Evolutionary conservation across 2,113 vertebrate genomes (phyloP).

Genomic region (Perognathus longimembris): DNA sequence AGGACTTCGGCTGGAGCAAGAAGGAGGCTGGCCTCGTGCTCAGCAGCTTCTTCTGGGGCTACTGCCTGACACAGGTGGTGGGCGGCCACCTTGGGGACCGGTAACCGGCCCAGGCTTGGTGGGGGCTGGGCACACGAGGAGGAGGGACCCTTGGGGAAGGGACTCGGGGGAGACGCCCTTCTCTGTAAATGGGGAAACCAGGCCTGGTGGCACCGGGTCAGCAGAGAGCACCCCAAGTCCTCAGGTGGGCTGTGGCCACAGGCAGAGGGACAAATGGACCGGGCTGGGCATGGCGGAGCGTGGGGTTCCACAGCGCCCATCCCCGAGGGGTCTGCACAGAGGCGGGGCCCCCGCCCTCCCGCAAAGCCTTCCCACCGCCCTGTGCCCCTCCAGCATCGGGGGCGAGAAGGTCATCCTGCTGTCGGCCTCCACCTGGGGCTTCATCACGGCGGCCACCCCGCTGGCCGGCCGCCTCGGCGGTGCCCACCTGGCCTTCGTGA

Average conservation of each 20-base stretch:
- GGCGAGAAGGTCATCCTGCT: slow-evolving; percentile 96
- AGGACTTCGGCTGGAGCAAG: slow-evolving; percentile 94
- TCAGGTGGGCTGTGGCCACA: neutral
- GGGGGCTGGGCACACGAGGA: too few relatives aligned
- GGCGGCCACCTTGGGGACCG: slow-evolving; percentile 96
- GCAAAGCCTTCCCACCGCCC: accelerated
- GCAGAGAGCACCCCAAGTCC: neutral
- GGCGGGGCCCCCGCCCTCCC: neutral
- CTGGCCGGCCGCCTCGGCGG: slow-evolving; percentile 90
- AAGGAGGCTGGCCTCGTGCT: slow-evolving; percentile 93
- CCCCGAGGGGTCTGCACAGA: neutral
- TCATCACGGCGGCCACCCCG: slow-evolving; percentile 92
- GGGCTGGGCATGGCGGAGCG: too few relatives aligned
- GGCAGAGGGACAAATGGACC: neutral
- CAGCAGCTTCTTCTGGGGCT: slow-evolving; percentile 99
- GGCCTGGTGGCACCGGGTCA: neutral
- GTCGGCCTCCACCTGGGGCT: slow-evolving; percentile 94
- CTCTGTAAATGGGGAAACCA: neutral
- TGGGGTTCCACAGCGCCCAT: accelerated
- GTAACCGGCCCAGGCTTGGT: slow-evolving; percentile 66
- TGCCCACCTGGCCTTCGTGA: slow-evolving; percentile 92
- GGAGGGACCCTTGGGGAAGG: neutral
- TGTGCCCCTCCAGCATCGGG: slow-evolving; percentile 89
- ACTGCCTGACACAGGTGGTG: slow-evolving; percentile 95
- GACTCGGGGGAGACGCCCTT: neutral